Evolutionary conservation across 2,113 vertebrate species (phyloP).

Genomic region (Proteles cristata): DNA sequence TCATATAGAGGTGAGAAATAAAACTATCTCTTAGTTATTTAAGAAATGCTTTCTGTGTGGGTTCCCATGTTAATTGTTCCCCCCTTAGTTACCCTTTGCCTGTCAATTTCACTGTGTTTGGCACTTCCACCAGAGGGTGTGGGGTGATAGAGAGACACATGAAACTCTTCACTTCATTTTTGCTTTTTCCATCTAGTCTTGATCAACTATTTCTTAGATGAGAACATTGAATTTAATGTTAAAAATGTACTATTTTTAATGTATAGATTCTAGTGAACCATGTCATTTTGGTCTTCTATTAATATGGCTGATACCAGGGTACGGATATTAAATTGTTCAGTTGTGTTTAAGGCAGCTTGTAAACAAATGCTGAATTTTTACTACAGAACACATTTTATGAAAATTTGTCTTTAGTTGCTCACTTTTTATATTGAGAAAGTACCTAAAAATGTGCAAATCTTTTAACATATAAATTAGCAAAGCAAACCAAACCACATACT

Average conservation of each 20-base stretch:
- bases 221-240: slow-evolving; percentile 37
- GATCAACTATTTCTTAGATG: slow-evolving; percentile 44
- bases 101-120: slow-evolving; percentile 40
- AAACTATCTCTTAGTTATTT: neutral
- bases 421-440: slow-evolving; percentile 54
- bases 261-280: neutral
- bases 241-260: slow-evolving; percentile 17
- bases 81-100: neutral
- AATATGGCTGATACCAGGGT: neutral
- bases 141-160: slow-evolving; percentile 35
- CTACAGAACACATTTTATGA: neutral
- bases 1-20: neutral
- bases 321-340: slow-evolving; percentile 31
- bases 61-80: neutral
- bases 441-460: neutral
- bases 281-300: slow-evolving; percentile 18
- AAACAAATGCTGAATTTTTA: slow-evolving; percentile 48
- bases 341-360: slow-evolving; percentile 51
- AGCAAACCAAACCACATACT: slow-evolving; percentile 20
- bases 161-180: slow-evolving; percentile 32
- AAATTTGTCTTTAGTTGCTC: slow-evolving; percentile 35
- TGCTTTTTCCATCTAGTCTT: slow-evolving; percentile 39
- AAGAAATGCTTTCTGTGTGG: neutral
- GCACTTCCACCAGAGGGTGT: slow-evolving; percentile 66
- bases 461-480: slow-evolving; percentile 21